Base-by-base conservation (phyloP, 2,888 invertebrate genomes). In the Bhutanitis thaidina region DNA sequence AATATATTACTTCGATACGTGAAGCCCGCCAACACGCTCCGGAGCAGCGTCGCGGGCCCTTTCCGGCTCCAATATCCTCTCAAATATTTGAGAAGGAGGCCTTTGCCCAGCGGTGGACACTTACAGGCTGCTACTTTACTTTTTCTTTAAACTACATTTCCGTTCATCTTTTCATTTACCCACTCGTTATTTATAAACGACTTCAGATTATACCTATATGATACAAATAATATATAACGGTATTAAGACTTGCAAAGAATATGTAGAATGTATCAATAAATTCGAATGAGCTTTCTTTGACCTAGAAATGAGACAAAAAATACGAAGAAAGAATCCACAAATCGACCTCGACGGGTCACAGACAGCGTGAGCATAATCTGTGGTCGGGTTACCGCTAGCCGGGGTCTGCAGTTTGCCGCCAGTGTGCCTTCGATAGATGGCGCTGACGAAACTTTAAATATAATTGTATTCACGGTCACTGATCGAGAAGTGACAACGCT, bases 301-400 rank as follows among this genome's bases (percentile, higher is more conserved):
- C 56, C 56, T 39, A 50, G 50, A 49, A 52, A 37, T n/a, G n/a
- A 30, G 8, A 39, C 43, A 34, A 39, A 46, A n/a, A 39, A 16
- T 41, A 34, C 12, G 10, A 12, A 7, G 34, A 37, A 38, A 34
- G 46, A 52, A 45, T 54, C 50, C 43, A 52, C 50, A 64, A 64
- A 62, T 65, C 60, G 62, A 61, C 62, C 67, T 71, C 65, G 64
- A 55, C 61, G 62, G 66, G 70, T 65, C 70, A 65, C 57, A 64
- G 58, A 54, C 61, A 58, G 55, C 49, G 43, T 27, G 1, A 27
- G 7, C 8, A 25, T 35, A 43, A 38, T 39, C 55, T 54, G 52
- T 52, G 47, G 34, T 5, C 3, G 34, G n/a, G 25, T 40, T 40
- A 39, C 47, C 47, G 47, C 47, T 47, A 47, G 5, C 20, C 20